These are phyloP conservation scores for Empidonax alnorum DNA, from an alignment of 2,113 vertebrate species.

Conservation along the genomic window DNA sequence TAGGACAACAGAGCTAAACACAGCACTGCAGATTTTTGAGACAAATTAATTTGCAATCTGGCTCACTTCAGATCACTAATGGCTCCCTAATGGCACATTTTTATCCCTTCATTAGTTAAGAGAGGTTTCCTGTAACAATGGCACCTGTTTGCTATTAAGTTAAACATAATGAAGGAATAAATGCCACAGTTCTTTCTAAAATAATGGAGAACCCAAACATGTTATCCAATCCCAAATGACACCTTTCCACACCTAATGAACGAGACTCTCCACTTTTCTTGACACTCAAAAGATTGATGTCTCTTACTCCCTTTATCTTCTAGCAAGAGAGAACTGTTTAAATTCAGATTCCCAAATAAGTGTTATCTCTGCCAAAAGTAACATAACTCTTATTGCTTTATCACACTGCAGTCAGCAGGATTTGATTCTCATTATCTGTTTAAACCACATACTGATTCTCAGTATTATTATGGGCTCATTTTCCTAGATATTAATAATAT, in stretches of 20 bases:
- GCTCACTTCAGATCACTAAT: background rate
- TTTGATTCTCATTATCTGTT: background rate
- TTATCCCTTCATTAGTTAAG: slow-evolving; percentile 4
- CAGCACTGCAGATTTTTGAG: background rate
- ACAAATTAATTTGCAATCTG: background rate
- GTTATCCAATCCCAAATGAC: background rate
- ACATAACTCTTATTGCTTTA: background rate
- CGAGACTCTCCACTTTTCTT: background rate
- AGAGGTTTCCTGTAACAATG: background rate
- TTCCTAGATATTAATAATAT: background rate
- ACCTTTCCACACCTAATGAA: background rate
- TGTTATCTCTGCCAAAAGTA: background rate
- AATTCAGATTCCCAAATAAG: background rate
- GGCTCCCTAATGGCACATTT: slow-evolving; percentile 17
- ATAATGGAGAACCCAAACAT: background rate
- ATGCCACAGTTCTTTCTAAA: background rate
- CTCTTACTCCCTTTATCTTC: background rate
- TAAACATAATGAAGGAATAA: background rate
- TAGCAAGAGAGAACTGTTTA: background rate
- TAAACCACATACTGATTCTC: background rate
- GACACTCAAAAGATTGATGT: background rate
- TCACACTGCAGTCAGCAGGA: background rate
- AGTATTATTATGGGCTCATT: background rate
- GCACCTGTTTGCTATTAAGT: background rate
- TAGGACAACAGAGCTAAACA: background rate